Evolutionary conservation across 2,797 vertebrate species (phyloP).

Genomic region (Melanotaenia maccullochi): DNA sequence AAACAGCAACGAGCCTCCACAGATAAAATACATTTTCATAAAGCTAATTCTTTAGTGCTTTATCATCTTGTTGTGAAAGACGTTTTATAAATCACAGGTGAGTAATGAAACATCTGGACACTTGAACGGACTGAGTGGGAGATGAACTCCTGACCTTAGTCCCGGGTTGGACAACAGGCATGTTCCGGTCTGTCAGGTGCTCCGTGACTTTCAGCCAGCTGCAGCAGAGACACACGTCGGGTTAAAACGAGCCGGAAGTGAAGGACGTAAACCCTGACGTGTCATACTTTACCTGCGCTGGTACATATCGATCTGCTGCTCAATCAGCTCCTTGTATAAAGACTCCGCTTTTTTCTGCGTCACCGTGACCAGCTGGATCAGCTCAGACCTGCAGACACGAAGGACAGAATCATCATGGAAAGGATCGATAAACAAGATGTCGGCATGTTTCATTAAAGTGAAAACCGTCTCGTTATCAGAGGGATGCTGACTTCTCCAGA

Average conservation of each 20-base stretch:
- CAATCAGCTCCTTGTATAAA: conserved; percentile 91
- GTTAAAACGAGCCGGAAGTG: neutral
- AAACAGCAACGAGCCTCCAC: too few relatives aligned
- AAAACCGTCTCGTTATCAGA: neutral
- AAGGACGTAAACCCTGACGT: rapidly evolving
- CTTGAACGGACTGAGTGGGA: too few relatives aligned
- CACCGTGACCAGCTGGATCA: conserved; percentile 96
- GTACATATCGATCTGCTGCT: conserved; percentile 94
- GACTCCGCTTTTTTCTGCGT: conserved; percentile 92
- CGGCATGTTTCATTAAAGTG: too few relatives aligned
- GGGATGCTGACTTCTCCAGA: conserved; percentile 89
- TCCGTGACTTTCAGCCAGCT: conserved; percentile 96
- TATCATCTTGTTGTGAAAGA: too few relatives aligned
- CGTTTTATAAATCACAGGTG: too few relatives aligned
- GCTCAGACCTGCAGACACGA: conserved; percentile 86
- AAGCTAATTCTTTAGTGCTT: too few relatives aligned
- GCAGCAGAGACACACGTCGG: neutral
- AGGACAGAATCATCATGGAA: neutral
- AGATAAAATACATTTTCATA: too few relatives aligned
- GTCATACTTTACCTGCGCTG: conserved; percentile 88
- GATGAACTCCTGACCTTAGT: conserved; percentile 85
- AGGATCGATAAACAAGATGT: neutral
- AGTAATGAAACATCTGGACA: too few relatives aligned
- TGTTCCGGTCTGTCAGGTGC: conserved; percentile 89
- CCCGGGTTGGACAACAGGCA: conserved; percentile 90